These are phyloP conservation scores for Protonemura montana DNA, from an alignment of 2,888 invertebrate species.

Conservation along the genomic window DNA sequence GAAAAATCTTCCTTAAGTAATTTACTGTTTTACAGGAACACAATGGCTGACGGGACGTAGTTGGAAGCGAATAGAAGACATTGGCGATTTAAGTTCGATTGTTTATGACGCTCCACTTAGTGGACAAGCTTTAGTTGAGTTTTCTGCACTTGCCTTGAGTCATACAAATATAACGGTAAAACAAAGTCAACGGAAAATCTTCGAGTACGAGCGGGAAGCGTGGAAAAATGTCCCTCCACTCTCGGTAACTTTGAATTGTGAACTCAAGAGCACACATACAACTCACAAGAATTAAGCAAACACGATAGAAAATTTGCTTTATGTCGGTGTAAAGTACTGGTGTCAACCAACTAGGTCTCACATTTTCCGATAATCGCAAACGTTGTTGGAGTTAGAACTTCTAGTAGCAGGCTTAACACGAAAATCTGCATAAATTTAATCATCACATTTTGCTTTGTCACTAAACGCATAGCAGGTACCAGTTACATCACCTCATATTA, in stretches of 20 bases:
- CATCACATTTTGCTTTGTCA: not conserved
- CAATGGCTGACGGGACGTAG: not conserved
- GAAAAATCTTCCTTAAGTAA: not conserved
- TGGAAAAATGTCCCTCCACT: not conserved
- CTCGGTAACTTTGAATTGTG: not conserved
- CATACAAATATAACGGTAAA: not conserved
- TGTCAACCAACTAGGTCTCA: not conserved
- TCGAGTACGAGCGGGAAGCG: not conserved
- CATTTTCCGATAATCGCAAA: not conserved
- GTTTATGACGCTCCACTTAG: not conserved
- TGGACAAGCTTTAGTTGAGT: not conserved
- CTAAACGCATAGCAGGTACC: constrained; percentile 12
- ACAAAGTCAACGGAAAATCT: not conserved
- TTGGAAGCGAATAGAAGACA: not conserved
- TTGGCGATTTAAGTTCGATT: not conserved
- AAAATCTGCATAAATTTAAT: constrained; percentile 7
- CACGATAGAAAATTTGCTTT: not conserved
- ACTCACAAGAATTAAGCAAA: constrained; percentile 7
- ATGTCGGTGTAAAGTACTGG: not conserved
- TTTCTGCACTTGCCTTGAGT: not conserved
- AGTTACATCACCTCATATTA: constrained; percentile 7
- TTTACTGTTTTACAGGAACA: not conserved
- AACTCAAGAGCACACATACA: not conserved
- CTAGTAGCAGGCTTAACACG: not conserved
- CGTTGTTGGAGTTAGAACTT: not conserved